Conservation (phyloP, 92 coral and sea anemone species). For the Paramuricea clavata region DNA sequence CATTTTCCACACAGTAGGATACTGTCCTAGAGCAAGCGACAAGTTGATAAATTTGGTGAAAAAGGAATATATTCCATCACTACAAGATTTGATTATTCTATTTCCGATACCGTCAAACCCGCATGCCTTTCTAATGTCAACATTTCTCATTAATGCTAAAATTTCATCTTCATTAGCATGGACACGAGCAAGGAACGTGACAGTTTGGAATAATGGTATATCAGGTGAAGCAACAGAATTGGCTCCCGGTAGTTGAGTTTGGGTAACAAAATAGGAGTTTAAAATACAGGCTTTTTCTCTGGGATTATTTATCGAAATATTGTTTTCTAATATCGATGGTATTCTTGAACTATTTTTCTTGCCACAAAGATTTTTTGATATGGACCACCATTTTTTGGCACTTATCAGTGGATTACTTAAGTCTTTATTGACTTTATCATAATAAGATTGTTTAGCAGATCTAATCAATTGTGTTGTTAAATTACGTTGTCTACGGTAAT, state of each 20-base stretch:
- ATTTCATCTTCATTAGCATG: too few relatives aligned
- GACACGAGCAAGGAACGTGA: too few relatives aligned
- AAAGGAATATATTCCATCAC: too few relatives aligned
- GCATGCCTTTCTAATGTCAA: too few relatives aligned
- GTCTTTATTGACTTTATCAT: too few relatives aligned
- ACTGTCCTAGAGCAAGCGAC: slow-evolving; percentile 25
- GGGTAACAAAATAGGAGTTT: slow-evolving; percentile 24
- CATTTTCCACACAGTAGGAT: slow-evolving; percentile 21
- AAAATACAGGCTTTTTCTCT: slow-evolving; percentile 30
- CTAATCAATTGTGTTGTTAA: neutral
- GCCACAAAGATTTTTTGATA: slow-evolving; percentile 24
- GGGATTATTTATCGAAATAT: neutral
- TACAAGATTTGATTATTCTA: too few relatives aligned
- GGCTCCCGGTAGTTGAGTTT: too few relatives aligned
- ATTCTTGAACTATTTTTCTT: neutral
- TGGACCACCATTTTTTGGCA: slow-evolving; percentile 32
- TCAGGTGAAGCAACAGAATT: too few relatives aligned
- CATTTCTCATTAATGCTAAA: neutral
- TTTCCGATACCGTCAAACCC: too few relatives aligned
- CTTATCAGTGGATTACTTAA: neutral
- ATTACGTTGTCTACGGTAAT: neutral
- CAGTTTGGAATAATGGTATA: too few relatives aligned
- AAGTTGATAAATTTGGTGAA: slow-evolving; percentile 35
- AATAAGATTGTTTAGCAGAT: neutral
- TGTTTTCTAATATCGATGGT: neutral